These are phyloP conservation scores for Zenarchopterus dispar DNA, from an alignment of 2,797 vertebrate genomes.

Conservation along the genomic window DNA sequence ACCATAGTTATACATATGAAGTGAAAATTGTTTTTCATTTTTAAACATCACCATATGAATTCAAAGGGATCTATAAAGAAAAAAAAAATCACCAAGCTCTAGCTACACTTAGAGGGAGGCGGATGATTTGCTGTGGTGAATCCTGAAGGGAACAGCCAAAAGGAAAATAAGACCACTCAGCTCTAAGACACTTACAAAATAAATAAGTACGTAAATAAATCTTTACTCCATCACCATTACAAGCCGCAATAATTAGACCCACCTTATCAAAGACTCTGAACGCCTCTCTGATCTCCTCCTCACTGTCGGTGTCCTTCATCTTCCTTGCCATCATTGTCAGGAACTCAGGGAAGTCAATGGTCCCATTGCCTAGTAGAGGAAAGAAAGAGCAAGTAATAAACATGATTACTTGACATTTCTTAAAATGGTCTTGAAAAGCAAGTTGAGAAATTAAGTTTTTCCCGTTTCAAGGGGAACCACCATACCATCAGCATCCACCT, in stretches of 20 bases:
- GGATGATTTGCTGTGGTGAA: too few relatives aligned
- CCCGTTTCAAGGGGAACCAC: neutral
- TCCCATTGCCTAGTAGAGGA: constrained; percentile 89
- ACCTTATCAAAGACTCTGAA: constrained; percentile 99
- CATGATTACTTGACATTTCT: neutral
- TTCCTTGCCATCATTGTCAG: constrained; percentile 99
- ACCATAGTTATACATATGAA: too few relatives aligned
- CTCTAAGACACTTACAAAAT: neutral
- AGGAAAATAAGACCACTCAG: too few relatives aligned
- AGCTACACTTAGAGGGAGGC: too few relatives aligned
- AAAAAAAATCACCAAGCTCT: too few relatives aligned
- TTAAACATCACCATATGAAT: too few relatives aligned
- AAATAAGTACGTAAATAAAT: neutral
- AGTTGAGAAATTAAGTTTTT: neutral
- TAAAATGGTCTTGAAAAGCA: neutral
- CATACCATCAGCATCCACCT: constrained; percentile 96
- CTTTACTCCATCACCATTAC: neutral
- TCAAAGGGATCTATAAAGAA: too few relatives aligned
- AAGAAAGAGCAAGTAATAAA: neutral
- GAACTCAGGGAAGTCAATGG: constrained; percentile 98
- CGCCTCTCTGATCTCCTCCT: constrained; percentile 98
- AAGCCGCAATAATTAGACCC: too few relatives aligned
- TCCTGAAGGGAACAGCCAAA: too few relatives aligned
- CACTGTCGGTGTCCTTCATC: constrained; percentile 99
- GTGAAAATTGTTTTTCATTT: too few relatives aligned